Percentiles rank a stretch among this genome's conserved stretches.
Evolutionary conservation across 2,888 invertebrate species (phyloP).

Genomic region (Gryllus longicercus): DNA sequence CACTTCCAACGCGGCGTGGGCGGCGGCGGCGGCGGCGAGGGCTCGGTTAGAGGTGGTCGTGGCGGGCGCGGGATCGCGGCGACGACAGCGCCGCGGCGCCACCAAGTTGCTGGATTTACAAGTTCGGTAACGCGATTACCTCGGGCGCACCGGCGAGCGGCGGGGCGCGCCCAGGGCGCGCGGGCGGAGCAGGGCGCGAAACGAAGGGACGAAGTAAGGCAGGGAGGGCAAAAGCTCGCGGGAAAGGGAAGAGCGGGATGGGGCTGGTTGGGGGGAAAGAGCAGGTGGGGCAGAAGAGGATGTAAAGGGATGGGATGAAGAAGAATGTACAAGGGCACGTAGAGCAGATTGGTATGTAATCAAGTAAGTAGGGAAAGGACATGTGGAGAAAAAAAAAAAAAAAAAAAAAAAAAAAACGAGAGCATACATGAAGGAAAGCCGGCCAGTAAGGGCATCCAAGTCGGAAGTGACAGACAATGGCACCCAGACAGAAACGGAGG

Average conservation of each 20-base stretch:
- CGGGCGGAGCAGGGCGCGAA: neutral
- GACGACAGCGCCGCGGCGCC: constrained; percentile 3
- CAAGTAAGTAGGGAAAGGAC: too few relatives aligned
- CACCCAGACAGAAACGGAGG: too few relatives aligned
- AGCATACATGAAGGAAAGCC: too few relatives aligned
- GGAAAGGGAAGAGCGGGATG: neutral
- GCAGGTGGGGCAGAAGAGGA: neutral
- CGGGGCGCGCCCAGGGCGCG: too few relatives aligned
- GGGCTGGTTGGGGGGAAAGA: neutral
- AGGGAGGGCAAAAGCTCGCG: neutral
- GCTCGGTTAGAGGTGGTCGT: neutral
- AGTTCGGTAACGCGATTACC: neutral
- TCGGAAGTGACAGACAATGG: too few relatives aligned
- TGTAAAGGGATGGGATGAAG: too few relatives aligned
- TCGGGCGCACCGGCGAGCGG: neutral
- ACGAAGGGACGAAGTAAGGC: neutral
- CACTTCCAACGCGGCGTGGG: too few relatives aligned
- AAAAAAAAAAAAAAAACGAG: too few relatives aligned
- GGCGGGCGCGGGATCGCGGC: neutral
- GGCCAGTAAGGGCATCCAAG: too few relatives aligned
- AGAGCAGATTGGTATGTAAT: too few relatives aligned
- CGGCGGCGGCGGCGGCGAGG: neutral
- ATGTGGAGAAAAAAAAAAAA: too few relatives aligned
- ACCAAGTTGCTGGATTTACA: constrained; percentile 17
- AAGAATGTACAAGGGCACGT: too few relatives aligned